Conservation (phyloP, 2,888 invertebrate species). For the Melitaea athalia region DNA sequence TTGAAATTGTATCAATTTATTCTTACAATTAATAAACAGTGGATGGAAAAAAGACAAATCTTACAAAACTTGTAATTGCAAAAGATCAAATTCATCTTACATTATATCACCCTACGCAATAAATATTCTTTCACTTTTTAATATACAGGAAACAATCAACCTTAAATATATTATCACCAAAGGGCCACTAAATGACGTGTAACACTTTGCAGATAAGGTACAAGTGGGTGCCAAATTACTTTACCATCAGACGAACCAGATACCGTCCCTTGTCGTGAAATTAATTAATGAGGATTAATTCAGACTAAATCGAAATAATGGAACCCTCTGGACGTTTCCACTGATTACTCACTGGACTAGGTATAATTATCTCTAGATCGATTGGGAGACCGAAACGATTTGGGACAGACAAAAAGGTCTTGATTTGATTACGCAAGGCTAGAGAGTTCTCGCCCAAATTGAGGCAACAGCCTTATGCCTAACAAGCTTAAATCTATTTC, state of each 20-base stretch:
- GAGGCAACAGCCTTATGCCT: neutral
- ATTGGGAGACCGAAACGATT: conserved; percentile 15
- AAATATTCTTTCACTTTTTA: neutral
- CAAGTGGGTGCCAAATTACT: conserved; percentile 21
- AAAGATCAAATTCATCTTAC: neutral
- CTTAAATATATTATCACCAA: neutral
- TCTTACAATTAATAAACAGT: too few relatives aligned
- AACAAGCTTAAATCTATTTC: too few relatives aligned
- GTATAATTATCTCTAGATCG: conserved; percentile 21
- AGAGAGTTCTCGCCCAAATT: neutral
- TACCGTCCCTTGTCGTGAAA: conserved; percentile 28
- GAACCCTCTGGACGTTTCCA: conserved; percentile 17
- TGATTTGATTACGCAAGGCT: neutral
- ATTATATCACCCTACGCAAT: neutral
- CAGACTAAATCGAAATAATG: conserved; percentile 13
- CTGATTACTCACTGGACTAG: conserved; percentile 31
- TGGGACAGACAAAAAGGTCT: conserved; percentile 4
- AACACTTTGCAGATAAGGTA: neutral
- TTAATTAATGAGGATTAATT: conserved; percentile 39
- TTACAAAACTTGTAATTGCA: too few relatives aligned
- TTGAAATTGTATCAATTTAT: too few relatives aligned
- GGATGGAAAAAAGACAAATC: too few relatives aligned
- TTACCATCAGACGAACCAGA: conserved; percentile 20
- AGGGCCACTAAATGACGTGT: neutral
- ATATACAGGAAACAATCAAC: neutral